Evolutionary conservation across 2,113 vertebrate genomes (phyloP).

Genomic region (Hippocampus zosterae): DNA sequence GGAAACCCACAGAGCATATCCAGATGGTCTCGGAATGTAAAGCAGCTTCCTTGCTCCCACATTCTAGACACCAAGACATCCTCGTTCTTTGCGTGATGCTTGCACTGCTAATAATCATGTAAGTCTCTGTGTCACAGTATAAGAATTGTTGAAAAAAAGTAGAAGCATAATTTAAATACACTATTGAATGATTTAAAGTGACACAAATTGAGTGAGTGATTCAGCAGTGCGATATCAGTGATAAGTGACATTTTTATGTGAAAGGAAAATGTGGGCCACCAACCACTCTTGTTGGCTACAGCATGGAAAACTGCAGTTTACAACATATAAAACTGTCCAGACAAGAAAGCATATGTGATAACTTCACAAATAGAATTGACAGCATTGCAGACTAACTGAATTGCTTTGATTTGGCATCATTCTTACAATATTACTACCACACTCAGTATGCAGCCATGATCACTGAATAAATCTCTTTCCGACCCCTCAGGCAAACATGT

Average conservation of each 20-base stretch:
- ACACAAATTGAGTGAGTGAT: neutral
- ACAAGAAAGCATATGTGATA: neutral
- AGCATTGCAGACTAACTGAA: neutral
- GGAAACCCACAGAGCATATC: slow-evolving; percentile 41
- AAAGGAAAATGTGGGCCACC: neutral
- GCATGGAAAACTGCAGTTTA: no score
- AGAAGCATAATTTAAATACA: no score
- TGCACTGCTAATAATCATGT: neutral
- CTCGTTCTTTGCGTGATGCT: slow-evolving; percentile 23
- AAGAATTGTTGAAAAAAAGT: no score
- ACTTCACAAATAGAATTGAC: neutral
- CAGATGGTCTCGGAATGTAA: slow-evolving; percentile 47
- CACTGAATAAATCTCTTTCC: neutral
- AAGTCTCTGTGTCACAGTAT: neutral
- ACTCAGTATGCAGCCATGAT: neutral
- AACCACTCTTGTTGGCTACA: neutral
- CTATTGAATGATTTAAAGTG: neutral
- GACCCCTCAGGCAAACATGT: slow-evolving; percentile 26
- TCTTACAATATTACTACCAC: neutral
- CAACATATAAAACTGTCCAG: neutral
- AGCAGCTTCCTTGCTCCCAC: slow-evolving; percentile 23
- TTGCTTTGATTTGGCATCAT: neutral
- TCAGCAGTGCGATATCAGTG: neutral
- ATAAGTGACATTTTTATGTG: neutral
- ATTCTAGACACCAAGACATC: slow-evolving; percentile 16